Conservation (phyloP, 2,888 invertebrate species). For the Orthonychiurus folsomi region DNA sequence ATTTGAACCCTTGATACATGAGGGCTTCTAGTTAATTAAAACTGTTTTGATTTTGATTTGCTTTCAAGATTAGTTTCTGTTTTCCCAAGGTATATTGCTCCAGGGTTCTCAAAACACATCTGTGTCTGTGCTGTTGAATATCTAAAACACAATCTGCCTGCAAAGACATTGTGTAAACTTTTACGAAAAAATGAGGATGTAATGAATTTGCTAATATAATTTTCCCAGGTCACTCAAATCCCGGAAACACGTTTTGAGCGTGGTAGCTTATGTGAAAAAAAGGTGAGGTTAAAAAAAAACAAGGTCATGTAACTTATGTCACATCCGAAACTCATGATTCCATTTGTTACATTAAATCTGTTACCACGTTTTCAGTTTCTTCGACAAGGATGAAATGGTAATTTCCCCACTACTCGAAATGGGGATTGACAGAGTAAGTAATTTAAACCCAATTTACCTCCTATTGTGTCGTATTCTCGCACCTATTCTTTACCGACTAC, state of each 20-base stretch:
- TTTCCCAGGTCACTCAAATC: constrained; percentile 61
- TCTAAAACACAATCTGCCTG: too few relatives aligned
- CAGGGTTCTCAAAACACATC: too few relatives aligned
- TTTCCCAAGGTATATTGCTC: too few relatives aligned
- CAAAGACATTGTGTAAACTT: too few relatives aligned
- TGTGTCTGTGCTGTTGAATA: too few relatives aligned
- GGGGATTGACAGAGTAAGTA: constrained; percentile 77
- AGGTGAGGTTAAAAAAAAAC: constrained; percentile 56
- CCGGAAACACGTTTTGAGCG: constrained; percentile 65
- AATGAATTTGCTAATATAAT: too few relatives aligned
- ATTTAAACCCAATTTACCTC: not conserved
- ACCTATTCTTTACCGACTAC: not conserved
- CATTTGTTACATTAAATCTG: constrained; percentile 40
- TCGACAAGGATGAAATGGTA: constrained; percentile 71
- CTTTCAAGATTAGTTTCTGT: too few relatives aligned
- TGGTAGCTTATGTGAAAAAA: constrained; percentile 77
- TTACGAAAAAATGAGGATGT: too few relatives aligned
- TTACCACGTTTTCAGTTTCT: too few relatives aligned
- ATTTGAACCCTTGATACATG: too few relatives aligned
- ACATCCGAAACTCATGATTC: not conserved
- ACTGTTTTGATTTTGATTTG: too few relatives aligned
- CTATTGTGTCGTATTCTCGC: not conserved
- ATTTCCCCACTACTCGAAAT: constrained; percentile 68
- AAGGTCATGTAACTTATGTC: not conserved
- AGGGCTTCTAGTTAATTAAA: too few relatives aligned